phyloP scores from a whole-genome alignment of 2,113 vertebrate genomes.

The Conger conger region DNA sequence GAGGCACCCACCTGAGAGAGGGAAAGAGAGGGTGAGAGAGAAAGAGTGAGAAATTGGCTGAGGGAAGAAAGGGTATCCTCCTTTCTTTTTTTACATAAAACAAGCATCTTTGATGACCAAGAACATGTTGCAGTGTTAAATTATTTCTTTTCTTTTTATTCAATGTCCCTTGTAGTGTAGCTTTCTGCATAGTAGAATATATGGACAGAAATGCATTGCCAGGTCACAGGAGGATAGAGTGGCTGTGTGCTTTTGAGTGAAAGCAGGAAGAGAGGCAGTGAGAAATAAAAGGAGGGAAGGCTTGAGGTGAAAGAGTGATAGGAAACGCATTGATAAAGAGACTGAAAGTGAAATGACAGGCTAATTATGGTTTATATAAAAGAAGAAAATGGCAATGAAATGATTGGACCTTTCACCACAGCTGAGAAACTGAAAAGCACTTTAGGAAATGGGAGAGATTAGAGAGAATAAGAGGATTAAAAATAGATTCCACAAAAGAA shows the following conservation, averaged over 20 bases:
- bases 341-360: neutral
- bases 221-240: neutral
- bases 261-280: neutral
- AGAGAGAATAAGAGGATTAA: neutral
- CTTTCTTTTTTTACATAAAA: too few species aligned
- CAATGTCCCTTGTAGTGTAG: too few species aligned
- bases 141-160: too few species aligned
- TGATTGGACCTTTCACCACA: neutral
- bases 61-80: too few species aligned
- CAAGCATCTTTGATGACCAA: too few species aligned
- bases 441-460: neutral
- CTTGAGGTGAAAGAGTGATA: neutral
- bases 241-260: neutral
- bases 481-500: neutral
- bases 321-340: too few species aligned
- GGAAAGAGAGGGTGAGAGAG: neutral
- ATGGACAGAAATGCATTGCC: neutral
- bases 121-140: too few species aligned
- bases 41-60: neutral
- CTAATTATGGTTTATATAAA: neutral
- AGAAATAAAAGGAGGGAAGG: neutral
- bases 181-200: too few species aligned
- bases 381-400: neutral
- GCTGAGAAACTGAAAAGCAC: neutral
- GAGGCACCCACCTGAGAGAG: conserved; percentile 68